Conservation (phyloP, 2,797 vertebrate species). For the Uromys caudimaculatus region DNA sequence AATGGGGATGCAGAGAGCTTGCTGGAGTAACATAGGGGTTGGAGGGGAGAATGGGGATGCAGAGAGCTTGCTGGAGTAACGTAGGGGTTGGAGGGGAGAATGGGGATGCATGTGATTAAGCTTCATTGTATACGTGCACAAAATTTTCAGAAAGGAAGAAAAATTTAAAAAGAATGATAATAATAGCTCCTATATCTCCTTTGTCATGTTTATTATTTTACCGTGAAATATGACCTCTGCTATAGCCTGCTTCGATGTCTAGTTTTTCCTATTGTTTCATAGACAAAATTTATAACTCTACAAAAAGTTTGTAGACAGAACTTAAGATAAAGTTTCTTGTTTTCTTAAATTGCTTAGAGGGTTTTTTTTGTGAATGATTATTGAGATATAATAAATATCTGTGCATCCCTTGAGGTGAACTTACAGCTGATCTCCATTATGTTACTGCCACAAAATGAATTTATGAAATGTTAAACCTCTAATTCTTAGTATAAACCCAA, state of each 20-base stretch:
- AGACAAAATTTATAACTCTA: neutral
- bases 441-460: conserved; percentile 1
- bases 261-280: neutral
- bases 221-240: neutral
- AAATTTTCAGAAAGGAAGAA: neutral
- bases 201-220: neutral
- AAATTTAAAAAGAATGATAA: neutral
- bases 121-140: too few relatives aligned
- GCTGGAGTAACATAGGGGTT: too few relatives aligned
- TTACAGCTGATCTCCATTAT: neutral
- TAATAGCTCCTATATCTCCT: neutral
- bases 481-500: neutral
- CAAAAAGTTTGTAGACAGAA: too few relatives aligned
- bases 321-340: neutral
- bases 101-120: neutral
- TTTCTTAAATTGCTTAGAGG: neutral
- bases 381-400: neutral
- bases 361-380: neutral
- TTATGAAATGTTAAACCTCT: neutral
- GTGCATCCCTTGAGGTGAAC: too few relatives aligned
- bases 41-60: too few relatives aligned
- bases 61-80: too few relatives aligned
- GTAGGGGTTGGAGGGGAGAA: too few relatives aligned
- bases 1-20: too few relatives aligned
- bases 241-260: neutral